Evolutionary conservation across 2,113 vertebrate genomes (phyloP), one percentile per base, ranked within the genome.

Genomic region (Lophotis ruficrista): DNA sequence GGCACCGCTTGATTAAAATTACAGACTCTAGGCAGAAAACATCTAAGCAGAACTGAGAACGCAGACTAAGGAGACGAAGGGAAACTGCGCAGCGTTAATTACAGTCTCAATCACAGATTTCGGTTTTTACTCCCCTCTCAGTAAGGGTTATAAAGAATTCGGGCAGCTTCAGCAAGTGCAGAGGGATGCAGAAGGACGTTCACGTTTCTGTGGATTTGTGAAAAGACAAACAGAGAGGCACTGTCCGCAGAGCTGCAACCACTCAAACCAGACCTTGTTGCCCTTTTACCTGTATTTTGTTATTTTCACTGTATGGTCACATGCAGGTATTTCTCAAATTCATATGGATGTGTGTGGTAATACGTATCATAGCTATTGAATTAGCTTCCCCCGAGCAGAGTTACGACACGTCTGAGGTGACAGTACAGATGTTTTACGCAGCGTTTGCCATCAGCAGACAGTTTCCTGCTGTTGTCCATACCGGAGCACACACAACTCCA

Each of bases 1-100:
- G 96, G 97, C 93, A 91, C 86, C 91, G 91, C 91, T 96, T 97
- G 96, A 97, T 96, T 96, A 96, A 97, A 98, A 96, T 96, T 91
- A 97, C 11, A 98, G 96, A 96, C 72, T 96, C 90, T 86, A 85
- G 86, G 48, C 80, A 96, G 96, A 95, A 97, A 96, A 93, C 58
- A 68, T 87, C 85, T 92, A 91, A 97, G 97, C 83, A 96, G 95
- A 96, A 94, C 92, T 37, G 85, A 93, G 87, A 92, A 95, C 35
- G 94, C 82, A 94, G 95, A 88, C 94, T 94, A 43, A 72, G 89
- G 94, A 90, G 96, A 80, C 71, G 8, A 48, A 89, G 79, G 58
- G 54, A 65, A 81, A 88, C 56, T 7, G 60, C 76, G n/a, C 9
- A 9, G 30, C 2, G 13, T 65, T 93, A 84, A 79, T 94, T 87